These are phyloP conservation scores for Noctua janthe DNA, from an alignment of 2,888 invertebrate species.

Conservation along the genomic window DNA sequence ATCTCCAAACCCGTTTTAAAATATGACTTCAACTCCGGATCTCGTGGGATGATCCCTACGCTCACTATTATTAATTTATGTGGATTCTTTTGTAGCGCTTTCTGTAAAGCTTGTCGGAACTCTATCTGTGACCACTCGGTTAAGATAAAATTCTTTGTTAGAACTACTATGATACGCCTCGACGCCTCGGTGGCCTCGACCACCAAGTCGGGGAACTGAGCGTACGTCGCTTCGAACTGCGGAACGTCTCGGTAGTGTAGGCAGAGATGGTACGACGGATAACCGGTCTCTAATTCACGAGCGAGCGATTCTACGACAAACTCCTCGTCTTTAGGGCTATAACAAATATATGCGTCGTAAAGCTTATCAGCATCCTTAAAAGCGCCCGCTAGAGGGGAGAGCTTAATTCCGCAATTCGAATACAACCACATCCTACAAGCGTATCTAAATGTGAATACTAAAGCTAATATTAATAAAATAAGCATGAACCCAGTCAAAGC, in stretches of 20 bases:
- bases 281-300: conserved; percentile 95
- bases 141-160: conserved; percentile 96
- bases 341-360: conserved; percentile 98
- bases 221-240: conserved; percentile 92
- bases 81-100: conserved; percentile 95
- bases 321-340: conserved; percentile 97
- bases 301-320: conserved; percentile 96
- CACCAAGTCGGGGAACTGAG: conserved; percentile 93
- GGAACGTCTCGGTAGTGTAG: conserved; percentile 97
- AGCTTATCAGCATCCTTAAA: conserved; percentile 96
- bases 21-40: conserved; percentile 96
- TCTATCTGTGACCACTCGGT: conserved; percentile 98
- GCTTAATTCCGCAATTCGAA: conserved; percentile 95
- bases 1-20: conserved; percentile 96
- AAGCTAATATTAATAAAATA: conserved; percentile 93
- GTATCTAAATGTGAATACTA: conserved; percentile 96
- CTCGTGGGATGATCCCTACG: conserved; percentile 94
- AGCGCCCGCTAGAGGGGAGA: conserved; percentile 93
- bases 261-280: conserved; percentile 95
- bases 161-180: conserved; percentile 95
- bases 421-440: conserved; percentile 97
- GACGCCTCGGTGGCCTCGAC: conserved; percentile 97
- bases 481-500: conserved; percentile 94
- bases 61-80: conserved; percentile 96
- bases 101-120: conserved; percentile 97